Base-by-base conservation (phyloP, 2,888 invertebrate genomes). In the Netelia melanura region DNA sequence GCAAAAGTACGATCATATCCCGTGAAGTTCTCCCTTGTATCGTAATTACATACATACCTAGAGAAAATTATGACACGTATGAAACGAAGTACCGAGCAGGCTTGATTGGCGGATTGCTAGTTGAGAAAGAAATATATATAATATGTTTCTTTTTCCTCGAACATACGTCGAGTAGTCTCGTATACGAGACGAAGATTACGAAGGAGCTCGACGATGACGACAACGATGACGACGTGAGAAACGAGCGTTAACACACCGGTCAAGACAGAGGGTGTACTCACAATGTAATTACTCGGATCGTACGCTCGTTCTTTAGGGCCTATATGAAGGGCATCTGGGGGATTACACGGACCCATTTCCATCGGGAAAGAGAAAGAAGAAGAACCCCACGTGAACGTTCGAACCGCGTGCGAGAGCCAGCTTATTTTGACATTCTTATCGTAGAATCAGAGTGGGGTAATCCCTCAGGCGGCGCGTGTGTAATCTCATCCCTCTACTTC, bases 341-440 rank as follows among this genome's bases (percentile, higher is more conserved):
- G 85, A 85, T 85, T 85, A 85, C 54, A 72, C 71, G 68, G 67
- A 72, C 44, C 38, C 14, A 61, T 65, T 25, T 38, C 76, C 56
- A 65, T 48, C 61, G 43, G 58, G 30, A 62, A 30, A 62, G 62
- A 62, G 62, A 62, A 25, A 62, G 62, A 62, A 3, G 17, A 23
- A 58, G 17, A 58, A 9, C 5, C 48, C 72, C 61, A 38, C 43
- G 58, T 52, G 25, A 79, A 76, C 79, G 44, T 54, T 54, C 52
- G 56, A 48, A 44, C 72, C 43, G 25, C 10, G 23, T 58, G 86
- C 82, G 89, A 89, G 89, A 91, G 88, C 88, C 90, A 89, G 92
- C 92, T 92, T 93, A 93, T 93, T 93, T 92, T 92, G 92, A 93
- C 92, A 93, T 93, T 93, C 93, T 93, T 93, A 93, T 93, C 93